These are phyloP conservation scores for Phortica magna DNA, from an alignment of 2,888 invertebrate species.

Conservation along the genomic window DNA sequence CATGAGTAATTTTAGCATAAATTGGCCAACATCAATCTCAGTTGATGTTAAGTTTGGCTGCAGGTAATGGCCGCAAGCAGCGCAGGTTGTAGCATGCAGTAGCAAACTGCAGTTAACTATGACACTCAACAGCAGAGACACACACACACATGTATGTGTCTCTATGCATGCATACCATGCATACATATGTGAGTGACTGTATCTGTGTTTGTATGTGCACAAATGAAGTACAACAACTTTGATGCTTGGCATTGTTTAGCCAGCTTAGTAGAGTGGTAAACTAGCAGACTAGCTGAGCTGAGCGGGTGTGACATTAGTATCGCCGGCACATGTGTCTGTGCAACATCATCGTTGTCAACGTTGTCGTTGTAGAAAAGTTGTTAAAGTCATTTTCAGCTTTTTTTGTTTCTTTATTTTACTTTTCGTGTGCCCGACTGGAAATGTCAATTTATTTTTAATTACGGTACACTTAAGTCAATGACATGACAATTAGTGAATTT, in stretches of 20 bases:
- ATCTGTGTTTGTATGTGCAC: not conserved
- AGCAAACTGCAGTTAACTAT: constrained; percentile 25
- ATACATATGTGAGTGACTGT: not conserved
- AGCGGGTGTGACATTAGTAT: not conserved
- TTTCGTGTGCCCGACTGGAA: constrained; percentile 34
- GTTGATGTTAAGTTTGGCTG: constrained; percentile 49
- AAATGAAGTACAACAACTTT: constrained; percentile 27
- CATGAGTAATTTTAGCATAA: constrained; percentile 61
- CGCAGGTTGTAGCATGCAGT: constrained; percentile 39
- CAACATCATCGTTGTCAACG: not conserved
- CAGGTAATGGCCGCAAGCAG: constrained; percentile 55
- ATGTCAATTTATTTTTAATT: constrained; percentile 51
- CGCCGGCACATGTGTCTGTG: no score
- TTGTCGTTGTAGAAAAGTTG: constrained; percentile 9
- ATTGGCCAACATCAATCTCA: constrained; percentile 67
- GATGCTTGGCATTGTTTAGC: constrained; percentile 20
- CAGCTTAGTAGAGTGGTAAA: constrained; percentile 11
- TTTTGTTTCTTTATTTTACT: not conserved
- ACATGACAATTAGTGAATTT: constrained; percentile 47
- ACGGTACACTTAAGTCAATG: constrained; percentile 44
- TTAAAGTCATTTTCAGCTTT: not conserved
- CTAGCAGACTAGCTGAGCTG: not conserved
- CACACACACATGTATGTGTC: not conserved
- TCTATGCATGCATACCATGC: no score
- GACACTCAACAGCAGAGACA: constrained; percentile 21